Conservation (phyloP, 2,113 vertebrate genomes). For the Callospermophilus lateralis region DNA sequence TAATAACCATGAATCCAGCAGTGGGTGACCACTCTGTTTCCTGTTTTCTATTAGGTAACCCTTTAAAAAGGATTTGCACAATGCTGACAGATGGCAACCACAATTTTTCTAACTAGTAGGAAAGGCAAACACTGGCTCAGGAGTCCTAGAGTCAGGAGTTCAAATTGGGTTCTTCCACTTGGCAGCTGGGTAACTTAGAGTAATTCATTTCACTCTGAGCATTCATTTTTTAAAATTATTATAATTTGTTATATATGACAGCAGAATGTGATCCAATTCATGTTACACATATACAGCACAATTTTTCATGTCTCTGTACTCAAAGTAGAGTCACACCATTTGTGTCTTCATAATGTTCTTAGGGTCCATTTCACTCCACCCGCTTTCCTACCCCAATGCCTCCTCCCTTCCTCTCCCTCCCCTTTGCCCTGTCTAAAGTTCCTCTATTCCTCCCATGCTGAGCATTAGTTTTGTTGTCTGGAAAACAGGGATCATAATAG, state of each 20-base stretch:
- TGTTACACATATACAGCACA: too few relatives aligned
- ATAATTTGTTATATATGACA: too few relatives aligned
- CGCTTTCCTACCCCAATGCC: too few relatives aligned
- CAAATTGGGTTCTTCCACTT: not conserved
- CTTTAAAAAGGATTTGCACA: not conserved
- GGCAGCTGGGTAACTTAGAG: not conserved
- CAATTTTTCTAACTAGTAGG: not conserved
- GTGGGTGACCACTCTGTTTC: not conserved
- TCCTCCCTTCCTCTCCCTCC: too few relatives aligned
- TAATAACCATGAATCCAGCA: not conserved
- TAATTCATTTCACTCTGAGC: not conserved
- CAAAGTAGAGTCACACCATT: too few relatives aligned
- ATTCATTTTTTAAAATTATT: not conserved
- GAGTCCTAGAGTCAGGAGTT: too few relatives aligned
- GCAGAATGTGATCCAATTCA: too few relatives aligned
- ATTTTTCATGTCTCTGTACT: too few relatives aligned
- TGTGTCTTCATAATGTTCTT: too few relatives aligned
- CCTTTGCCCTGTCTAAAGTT: too few relatives aligned
- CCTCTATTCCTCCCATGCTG: not conserved
- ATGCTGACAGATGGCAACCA: not conserved
- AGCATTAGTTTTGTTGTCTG: slow-evolving; percentile 17
- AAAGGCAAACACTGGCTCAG: not conserved
- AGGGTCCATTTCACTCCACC: too few relatives aligned
- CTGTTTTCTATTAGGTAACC: not conserved
- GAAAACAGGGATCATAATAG: slow-evolving; percentile 5